phyloP scores from a whole-genome alignment of 2,797 vertebrate genomes.

The Botia almorhae region DNA sequence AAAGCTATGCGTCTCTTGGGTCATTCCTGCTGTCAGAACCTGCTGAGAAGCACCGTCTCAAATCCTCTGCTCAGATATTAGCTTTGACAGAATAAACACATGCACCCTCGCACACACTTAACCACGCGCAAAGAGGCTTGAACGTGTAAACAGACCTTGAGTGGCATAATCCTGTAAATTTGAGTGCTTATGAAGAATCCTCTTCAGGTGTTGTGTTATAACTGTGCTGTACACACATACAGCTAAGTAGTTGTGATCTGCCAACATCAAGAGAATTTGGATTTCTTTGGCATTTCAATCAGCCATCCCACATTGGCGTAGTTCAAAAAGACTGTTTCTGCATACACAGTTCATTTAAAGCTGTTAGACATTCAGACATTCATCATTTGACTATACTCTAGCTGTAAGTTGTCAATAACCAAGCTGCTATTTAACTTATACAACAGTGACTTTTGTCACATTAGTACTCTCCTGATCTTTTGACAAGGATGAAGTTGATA shows the following conservation, averaged over 20 bases:
- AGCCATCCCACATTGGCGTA: neutral
- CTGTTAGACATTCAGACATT: conserved; percentile 1
- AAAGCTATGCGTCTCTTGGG: conserved; percentile 26
- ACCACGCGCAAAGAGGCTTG: conserved; percentile 35
- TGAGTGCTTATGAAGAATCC: conserved; percentile 25
- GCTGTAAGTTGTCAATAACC: too few species aligned
- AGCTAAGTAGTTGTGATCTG: conserved; percentile 22
- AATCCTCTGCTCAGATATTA: conserved; percentile 22
- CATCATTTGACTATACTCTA: too few species aligned
- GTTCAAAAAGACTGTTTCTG: conserved; percentile 35
- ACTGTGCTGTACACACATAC: neutral
- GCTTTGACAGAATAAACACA: conserved; percentile 50
- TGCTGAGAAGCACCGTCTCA: conserved; percentile 17
- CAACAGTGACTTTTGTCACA: too few species aligned
- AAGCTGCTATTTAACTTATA: too few species aligned
- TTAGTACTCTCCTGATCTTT: neutral
- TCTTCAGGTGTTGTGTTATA: conserved; percentile 14
- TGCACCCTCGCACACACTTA: neutral
- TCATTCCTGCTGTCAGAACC: conserved; percentile 25
- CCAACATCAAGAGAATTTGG: conserved; percentile 4
- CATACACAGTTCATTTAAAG: conserved; percentile 1
- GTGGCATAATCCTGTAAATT: conserved; percentile 48
- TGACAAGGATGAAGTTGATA: neutral
- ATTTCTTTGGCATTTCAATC: conserved; percentile 23
- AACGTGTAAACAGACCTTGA: conserved; percentile 57